Evolutionary conservation across 1,140 invertebrate species (phyloP).

Genomic region (Coboldia fuscipes): DNA sequence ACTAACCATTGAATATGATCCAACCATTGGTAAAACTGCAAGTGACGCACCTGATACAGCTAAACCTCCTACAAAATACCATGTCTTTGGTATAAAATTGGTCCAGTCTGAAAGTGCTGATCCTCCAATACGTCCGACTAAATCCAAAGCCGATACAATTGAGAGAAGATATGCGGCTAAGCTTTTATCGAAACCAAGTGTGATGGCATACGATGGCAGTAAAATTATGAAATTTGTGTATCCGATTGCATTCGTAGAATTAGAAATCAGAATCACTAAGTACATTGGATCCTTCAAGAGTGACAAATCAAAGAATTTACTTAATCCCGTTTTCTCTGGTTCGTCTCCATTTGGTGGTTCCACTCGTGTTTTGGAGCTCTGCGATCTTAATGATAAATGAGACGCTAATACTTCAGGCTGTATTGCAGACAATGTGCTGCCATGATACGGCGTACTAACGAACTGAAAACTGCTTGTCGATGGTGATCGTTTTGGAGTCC

Average conservation of each 20-base stretch:
- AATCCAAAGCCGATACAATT: constrained; percentile 53
- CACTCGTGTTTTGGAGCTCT: constrained; percentile 13
- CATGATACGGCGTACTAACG: constrained; percentile 61
- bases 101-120: constrained; percentile 55
- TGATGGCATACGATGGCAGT: constrained; percentile 47
- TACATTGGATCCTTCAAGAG: constrained; percentile 57
- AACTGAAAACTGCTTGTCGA: constrained; percentile 64
- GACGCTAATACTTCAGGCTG: constrained; percentile 56
- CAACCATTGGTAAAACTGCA: constrained; percentile 38
- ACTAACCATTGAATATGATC: constrained; percentile 30
- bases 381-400: constrained; percentile 47
- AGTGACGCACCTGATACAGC: constrained; percentile 52
- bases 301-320: constrained; percentile 53
- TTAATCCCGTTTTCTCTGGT: constrained; percentile 22
- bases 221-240: constrained; percentile 71
- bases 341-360: constrained; percentile 13
- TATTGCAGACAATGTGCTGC: constrained; percentile 54
- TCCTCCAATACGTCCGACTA: constrained; percentile 59
- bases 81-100: constrained; percentile 46
- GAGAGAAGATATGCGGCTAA: constrained; percentile 46
- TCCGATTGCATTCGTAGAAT: constrained; percentile 63
- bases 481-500: constrained; percentile 35
- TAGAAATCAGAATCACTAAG: constrained; percentile 58
- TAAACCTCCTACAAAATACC: constrained; percentile 48
- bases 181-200: constrained; percentile 42